Conservation (phyloP, 2,797 vertebrate species). For the Pitangus sulphuratus region DNA sequence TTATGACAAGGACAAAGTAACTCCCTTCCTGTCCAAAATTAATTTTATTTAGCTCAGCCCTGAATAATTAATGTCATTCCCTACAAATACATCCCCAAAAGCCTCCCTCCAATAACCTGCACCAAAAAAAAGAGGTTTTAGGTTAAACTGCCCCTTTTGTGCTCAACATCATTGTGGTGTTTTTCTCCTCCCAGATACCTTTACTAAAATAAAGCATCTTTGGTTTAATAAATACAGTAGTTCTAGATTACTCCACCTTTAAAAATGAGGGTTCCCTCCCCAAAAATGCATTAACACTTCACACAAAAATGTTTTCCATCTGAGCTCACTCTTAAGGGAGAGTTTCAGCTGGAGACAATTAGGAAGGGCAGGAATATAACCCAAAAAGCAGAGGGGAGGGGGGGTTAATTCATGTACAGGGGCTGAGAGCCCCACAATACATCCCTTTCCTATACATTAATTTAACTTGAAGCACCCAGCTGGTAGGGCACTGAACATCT, state of each 20-base stretch:
- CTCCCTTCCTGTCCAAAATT: background rate
- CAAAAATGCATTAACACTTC: background rate
- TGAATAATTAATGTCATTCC: background rate
- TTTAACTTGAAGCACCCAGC: background rate
- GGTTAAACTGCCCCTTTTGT: background rate
- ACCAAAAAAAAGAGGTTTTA: background rate
- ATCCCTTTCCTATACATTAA: accelerated
- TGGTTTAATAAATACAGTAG: background rate
- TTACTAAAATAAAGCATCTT: background rate
- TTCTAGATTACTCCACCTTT: background rate
- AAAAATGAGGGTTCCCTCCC: background rate
- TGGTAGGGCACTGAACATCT: background rate
- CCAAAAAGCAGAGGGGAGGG: background rate
- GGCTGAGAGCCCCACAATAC: accelerated
- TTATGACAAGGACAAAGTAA: background rate
- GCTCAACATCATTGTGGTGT: background rate
- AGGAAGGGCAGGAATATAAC: background rate
- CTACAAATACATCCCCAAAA: background rate
- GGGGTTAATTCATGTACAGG: background rate
- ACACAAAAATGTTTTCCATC: background rate
- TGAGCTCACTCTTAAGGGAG: background rate
- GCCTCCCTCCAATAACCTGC: background rate
- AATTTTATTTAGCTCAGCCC: background rate
- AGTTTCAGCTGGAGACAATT: background rate
- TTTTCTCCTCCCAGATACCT: background rate